A percentile compares a stretch with the other conserved stretches of the same genome.
phyloP scores from a whole-genome alignment of 2,888 invertebrate genomes.

The Cryptops parisi region DNA sequence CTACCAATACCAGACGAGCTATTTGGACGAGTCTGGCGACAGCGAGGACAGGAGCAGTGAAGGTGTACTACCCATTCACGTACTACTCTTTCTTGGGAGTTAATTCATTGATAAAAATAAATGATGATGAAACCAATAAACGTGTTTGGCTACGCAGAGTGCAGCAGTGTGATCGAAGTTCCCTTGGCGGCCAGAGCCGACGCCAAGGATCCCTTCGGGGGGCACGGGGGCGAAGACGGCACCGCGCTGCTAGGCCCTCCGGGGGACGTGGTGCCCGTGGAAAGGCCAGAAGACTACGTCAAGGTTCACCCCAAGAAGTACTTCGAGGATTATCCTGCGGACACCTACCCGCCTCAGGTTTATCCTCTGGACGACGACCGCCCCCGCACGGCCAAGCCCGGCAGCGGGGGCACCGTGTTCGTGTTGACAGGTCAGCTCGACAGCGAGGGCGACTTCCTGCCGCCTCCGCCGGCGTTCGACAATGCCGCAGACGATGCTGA shows the following conservation, averaged over 20 bases:
- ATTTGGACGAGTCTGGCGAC: conserved; percentile 11
- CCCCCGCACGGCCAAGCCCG: not conserved
- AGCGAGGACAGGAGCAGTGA: conserved; percentile 10
- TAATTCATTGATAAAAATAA: no score
- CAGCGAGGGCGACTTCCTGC: not conserved
- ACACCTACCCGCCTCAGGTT: conserved; percentile 4
- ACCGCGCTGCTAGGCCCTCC: not conserved
- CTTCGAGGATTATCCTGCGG: conserved; percentile 13
- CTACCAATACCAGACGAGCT: conserved; percentile 1
- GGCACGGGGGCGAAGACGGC: not conserved
- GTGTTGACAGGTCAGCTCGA: conserved; percentile 1
- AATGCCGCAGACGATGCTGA: not conserved
- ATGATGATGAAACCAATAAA: no score
- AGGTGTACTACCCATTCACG: no score
- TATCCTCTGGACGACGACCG: conserved; percentile 8
- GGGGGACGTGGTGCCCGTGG: not conserved
- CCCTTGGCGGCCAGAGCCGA: not conserved
- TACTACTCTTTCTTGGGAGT: no score
- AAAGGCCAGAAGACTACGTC: conserved; percentile 12
- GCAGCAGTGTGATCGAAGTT: conserved; percentile 13
- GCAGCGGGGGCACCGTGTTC: conserved; percentile 1
- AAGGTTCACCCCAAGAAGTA: conserved; percentile 11
- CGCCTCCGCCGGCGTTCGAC: conserved; percentile 7
- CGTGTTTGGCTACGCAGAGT: no score
- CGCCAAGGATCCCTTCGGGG: not conserved